Evolutionary conservation across 2,888 invertebrate species (phyloP).

Genomic region (Acanthosepion pharaonis): DNA sequence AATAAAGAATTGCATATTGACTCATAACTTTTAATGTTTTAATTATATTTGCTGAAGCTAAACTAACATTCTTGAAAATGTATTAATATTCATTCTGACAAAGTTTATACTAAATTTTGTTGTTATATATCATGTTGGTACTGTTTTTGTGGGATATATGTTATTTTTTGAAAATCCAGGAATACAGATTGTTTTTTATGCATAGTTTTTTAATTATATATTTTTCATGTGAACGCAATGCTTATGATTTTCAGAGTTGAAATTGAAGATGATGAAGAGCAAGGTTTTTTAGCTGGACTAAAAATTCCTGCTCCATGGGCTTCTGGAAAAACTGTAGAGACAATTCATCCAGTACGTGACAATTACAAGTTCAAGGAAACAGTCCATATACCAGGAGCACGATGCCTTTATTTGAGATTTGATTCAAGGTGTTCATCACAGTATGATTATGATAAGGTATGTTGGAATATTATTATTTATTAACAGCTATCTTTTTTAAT

Average conservation of each 20-base stretch:
- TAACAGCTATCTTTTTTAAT: neutral
- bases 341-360: conserved; percentile 74
- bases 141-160: neutral
- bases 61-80: too few relatives aligned
- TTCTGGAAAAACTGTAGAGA: conserved; percentile 73
- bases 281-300: conserved; percentile 71
- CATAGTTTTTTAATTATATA: neutral
- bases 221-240: neutral
- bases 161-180: neutral
- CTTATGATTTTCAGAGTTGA: conserved; percentile 51
- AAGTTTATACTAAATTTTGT: too few relatives aligned
- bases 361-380: conserved; percentile 75
- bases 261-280: conserved; percentile 65
- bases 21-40: too few relatives aligned
- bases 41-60: too few relatives aligned
- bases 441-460: conserved; percentile 75
- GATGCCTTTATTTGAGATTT: conserved; percentile 73
- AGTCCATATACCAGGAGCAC: conserved; percentile 73
- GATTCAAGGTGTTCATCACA: conserved; percentile 74
- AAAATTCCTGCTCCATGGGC: conserved; percentile 75
- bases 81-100: too few relatives aligned
- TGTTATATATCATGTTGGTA: neutral
- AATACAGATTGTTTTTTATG: neutral
- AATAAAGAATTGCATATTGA: too few relatives aligned
- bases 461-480: neutral